Base-by-base conservation (phyloP, 2,888 invertebrate species). In the Drosophila recens region DNA sequence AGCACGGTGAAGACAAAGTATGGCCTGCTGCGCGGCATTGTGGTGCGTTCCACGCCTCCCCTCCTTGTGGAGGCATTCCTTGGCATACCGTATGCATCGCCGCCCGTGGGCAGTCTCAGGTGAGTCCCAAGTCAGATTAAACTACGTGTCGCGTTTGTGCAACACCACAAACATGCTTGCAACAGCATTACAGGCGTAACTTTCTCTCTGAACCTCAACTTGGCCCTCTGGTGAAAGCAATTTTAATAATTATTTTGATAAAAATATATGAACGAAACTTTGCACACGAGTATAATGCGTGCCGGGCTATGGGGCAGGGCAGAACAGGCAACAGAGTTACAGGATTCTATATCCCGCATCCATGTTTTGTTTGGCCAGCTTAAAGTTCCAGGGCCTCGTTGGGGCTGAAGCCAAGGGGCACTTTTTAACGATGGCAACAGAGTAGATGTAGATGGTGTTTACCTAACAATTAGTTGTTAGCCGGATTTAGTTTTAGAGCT, bases 31-130 rank as follows among this genome's bases (percentile, higher is more conserved):
- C 95, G 97, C 51, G 98, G 98, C 63, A 95, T 97, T 92, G 95
- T 97, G 82, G 95, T 97, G 57, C 96, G 96, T 90, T 95, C 96
- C 79, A 95, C 96, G 92, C 96, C 96, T n/a, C n/a, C n/a, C n/a
- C n/a, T n/a, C 73, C 74, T 91, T 66, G 97, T 98, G 82, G 98
- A 98, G 93, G 97, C 97, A 17, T 98, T 97, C 92, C 95, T 98
- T 72, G 98, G 98, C 72, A 97, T 98, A 81, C 98, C 98, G 45
- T 98, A 98, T 93, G 98, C 98, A 70, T 97, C 98, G 75, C 96
- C 98, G 74, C 98, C 98, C 11, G 94, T 97, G 80, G 97, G 97
- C 83, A 96, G 97, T 91, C 94, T 98, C 89, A 96, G 98, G 96
- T 96, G 93, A 93, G 91, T 77, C 23, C 10, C 57, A 23, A 48